Conservation (phyloP, 2,797 vertebrate genomes). For the Paedocypris micromegethes region DNA sequence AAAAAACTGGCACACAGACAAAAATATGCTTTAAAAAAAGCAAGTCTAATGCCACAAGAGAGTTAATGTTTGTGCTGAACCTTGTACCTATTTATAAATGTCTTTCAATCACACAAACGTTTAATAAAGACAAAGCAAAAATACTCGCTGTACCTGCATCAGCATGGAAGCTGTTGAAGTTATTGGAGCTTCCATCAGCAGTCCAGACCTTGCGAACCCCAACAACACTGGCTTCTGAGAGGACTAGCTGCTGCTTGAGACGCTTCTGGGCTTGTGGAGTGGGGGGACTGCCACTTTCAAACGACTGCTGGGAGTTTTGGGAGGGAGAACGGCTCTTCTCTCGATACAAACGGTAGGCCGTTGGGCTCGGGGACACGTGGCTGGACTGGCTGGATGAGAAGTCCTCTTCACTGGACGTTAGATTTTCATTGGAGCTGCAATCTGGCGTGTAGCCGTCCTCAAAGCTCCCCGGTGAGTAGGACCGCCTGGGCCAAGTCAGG, state of each 20-base stretch:
- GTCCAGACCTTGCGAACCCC: conserved; percentile 96
- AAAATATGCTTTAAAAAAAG: no score
- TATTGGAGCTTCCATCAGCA: conserved; percentile 74
- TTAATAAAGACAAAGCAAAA: not conserved
- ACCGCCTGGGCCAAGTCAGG: conserved; percentile 91
- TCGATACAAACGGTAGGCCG: conserved; percentile 77
- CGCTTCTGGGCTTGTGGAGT: conserved; percentile 92
- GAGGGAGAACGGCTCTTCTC: conserved; percentile 91
- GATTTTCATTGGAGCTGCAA: conserved; percentile 98
- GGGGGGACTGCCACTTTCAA: conserved; percentile 93
- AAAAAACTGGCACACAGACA: no score
- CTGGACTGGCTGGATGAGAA: conserved; percentile 88
- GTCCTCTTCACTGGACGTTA: conserved; percentile 97
- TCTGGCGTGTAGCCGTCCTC: conserved; percentile 97
- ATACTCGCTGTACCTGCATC: conserved; percentile 61
- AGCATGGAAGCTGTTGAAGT: conserved; percentile 75
- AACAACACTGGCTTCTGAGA: conserved; percentile 89
- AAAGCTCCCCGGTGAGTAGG: conserved; percentile 89
- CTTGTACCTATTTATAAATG: no score
- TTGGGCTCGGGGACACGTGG: conserved; percentile 90
- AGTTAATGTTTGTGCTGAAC: no score
- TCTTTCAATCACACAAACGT: not conserved
- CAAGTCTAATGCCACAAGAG: no score
- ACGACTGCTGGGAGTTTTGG: conserved; percentile 93
- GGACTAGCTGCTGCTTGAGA: conserved; percentile 82